Evolutionary conservation across 2,888 invertebrate genomes (phyloP).

Genomic region (Auanema sp.): DNA sequence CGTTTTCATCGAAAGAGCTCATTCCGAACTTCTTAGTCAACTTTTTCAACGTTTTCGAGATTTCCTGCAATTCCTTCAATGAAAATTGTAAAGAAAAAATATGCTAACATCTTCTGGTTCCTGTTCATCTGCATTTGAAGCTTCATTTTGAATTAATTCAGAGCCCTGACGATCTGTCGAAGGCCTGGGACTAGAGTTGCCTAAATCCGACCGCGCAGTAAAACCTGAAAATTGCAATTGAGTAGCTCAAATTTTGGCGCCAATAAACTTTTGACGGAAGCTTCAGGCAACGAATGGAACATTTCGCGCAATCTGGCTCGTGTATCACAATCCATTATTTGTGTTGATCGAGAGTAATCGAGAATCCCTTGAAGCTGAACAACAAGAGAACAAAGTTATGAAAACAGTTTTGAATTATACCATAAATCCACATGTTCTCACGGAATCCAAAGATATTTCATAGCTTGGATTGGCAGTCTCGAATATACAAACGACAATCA

Average conservation of each 20-base stretch:
- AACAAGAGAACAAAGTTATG: background rate
- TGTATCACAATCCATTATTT: slow-evolving; percentile 26
- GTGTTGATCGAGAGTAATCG: slow-evolving; percentile 24
- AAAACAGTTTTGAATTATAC: slow-evolving; percentile 4
- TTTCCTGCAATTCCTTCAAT: slow-evolving; percentile 21
- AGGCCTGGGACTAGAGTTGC: slow-evolving; percentile 11
- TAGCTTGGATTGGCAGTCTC: slow-evolving; percentile 45
- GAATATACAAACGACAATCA: slow-evolving; percentile 39
- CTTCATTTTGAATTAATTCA: background rate
- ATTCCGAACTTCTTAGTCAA: slow-evolving; percentile 33
- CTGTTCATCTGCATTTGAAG: slow-evolving; percentile 8
- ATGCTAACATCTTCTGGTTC: slow-evolving; percentile 28
- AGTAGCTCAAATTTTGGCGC: background rate
- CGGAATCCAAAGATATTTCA: slow-evolving; percentile 49
- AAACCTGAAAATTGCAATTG: slow-evolving; percentile 14
- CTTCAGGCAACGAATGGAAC: slow-evolving; percentile 27
- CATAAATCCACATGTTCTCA: slow-evolving; percentile 41
- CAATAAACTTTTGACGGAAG: slow-evolving; percentile 33
- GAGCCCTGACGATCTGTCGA: slow-evolving; percentile 10
- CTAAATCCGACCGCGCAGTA: slow-evolving; percentile 20
- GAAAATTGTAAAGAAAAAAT: background rate
- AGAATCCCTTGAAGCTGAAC: slow-evolving; percentile 33
- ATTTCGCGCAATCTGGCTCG: slow-evolving; percentile 21
- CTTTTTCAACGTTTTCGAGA: slow-evolving; percentile 28
- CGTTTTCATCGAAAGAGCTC: background rate